Conservation (phyloP, 2,888 invertebrate genomes). For the Hoplodrina ambigua region DNA sequence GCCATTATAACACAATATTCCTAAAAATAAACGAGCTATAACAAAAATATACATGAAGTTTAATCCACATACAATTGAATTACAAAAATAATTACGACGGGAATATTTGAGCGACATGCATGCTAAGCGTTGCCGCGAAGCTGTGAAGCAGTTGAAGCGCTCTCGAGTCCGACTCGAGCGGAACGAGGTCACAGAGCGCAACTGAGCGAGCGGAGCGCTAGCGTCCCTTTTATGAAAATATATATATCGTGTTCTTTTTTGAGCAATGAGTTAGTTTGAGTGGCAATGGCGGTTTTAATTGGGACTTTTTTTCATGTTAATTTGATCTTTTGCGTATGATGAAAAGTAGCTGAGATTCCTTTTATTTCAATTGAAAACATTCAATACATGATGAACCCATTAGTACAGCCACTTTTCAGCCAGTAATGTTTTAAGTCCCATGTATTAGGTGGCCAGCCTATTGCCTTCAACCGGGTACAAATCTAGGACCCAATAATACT, state of each 20-base stretch:
- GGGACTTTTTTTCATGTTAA: conserved; percentile 28
- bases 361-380: background rate
- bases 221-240: conserved; percentile 45
- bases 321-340: conserved; percentile 7
- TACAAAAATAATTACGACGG: conserved; percentile 61
- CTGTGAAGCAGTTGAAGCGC: conserved; percentile 63
- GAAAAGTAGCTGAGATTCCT: background rate
- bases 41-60: conserved; percentile 28
- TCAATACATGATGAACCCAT: background rate
- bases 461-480: too few relatives aligned
- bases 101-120: conserved; percentile 61
- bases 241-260: conserved; percentile 51
- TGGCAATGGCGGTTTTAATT: conserved; percentile 55
- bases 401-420: too few relatives aligned
- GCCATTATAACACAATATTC: background rate
- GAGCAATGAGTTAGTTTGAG: conserved; percentile 60
- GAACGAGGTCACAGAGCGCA: conserved; percentile 67
- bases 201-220: conserved; percentile 58
- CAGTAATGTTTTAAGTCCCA: too few relatives aligned
- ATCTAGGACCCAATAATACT: too few relatives aligned
- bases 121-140: conserved; percentile 61
- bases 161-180: conserved; percentile 60
- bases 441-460: too few relatives aligned
- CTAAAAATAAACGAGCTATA: background rate
- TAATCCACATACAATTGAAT: conserved; percentile 48